Percentiles rank a stretch among this genome's conserved stretches.
Evolutionary conservation across 2,797 vertebrate species (phyloP).

Genomic region (Menidia menidia): DNA sequence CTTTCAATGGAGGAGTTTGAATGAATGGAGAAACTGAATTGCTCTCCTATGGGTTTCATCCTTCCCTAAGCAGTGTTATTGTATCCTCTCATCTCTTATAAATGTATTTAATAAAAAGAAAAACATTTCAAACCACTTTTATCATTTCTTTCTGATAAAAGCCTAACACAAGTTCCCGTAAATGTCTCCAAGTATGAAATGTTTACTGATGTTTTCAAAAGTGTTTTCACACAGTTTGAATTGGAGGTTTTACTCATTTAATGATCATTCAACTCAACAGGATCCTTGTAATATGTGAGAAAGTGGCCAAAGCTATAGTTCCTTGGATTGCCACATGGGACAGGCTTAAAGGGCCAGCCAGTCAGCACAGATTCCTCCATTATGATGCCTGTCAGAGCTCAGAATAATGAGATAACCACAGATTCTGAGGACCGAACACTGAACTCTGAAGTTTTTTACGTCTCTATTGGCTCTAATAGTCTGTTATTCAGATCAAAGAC

Average conservation of each 20-base stretch:
- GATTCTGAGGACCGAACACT: background rate
- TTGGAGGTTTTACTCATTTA: background rate
- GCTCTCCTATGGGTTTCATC: no score
- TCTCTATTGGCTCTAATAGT: background rate
- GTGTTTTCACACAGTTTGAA: background rate
- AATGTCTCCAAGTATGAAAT: background rate
- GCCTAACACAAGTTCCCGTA: background rate
- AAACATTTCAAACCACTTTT: background rate
- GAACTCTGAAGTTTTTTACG: background rate
- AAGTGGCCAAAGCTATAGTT: background rate
- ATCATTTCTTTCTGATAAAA: background rate
- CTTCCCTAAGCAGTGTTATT: no score
- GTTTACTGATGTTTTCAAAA: background rate
- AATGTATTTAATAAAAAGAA: no score
- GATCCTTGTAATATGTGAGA: background rate
- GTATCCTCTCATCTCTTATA: no score
- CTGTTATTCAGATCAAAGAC: background rate
- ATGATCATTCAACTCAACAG: background rate
- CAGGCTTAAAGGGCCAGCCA: background rate
- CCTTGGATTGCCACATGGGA: background rate
- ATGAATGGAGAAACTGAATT: no score
- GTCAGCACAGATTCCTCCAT: background rate
- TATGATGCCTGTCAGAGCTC: background rate
- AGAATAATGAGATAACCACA: background rate
- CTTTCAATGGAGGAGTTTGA: no score